These are phyloP conservation scores for Buteo buteo DNA, from an alignment of 2,113 vertebrate genomes.

Conservation along the genomic window DNA sequence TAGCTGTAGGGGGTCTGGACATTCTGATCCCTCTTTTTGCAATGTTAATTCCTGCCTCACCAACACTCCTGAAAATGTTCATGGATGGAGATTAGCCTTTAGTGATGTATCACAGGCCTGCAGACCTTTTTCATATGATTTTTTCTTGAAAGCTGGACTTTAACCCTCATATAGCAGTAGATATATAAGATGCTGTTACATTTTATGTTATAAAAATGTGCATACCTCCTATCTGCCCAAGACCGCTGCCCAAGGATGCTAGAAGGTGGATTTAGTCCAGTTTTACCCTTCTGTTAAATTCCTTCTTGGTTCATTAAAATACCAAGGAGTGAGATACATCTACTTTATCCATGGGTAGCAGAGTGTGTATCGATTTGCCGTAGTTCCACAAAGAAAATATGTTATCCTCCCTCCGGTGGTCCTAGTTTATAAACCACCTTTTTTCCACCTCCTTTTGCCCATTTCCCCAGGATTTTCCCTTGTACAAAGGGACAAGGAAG, in stretches of 20 bases:
- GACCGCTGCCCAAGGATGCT: background rate
- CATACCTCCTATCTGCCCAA: background rate
- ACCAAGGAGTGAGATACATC: background rate
- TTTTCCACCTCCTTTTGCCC: background rate
- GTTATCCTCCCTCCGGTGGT: background rate
- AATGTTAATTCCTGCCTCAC: background rate
- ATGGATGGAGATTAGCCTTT: background rate
- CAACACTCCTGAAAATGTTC: background rate
- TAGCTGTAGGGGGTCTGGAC: accelerated
- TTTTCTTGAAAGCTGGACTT: background rate
- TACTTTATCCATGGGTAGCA: background rate
- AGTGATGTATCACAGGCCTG: background rate
- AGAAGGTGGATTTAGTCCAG: background rate
- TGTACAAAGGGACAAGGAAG: background rate
- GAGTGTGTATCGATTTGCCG: background rate
- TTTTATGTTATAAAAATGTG: background rate
- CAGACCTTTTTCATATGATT: background rate
- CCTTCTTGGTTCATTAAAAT: background rate
- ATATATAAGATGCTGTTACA: background rate
- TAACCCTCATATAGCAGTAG: background rate
- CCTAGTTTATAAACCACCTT: background rate
- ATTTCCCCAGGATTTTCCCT: background rate
- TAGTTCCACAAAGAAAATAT: background rate
- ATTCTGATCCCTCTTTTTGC: background rate
- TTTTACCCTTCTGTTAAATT: background rate